Evolutionary conservation across 2,797 vertebrate genomes (phyloP), one percentile per base, ranked within the genome.

Genomic region (Enteromius unitaeniatus): DNA sequence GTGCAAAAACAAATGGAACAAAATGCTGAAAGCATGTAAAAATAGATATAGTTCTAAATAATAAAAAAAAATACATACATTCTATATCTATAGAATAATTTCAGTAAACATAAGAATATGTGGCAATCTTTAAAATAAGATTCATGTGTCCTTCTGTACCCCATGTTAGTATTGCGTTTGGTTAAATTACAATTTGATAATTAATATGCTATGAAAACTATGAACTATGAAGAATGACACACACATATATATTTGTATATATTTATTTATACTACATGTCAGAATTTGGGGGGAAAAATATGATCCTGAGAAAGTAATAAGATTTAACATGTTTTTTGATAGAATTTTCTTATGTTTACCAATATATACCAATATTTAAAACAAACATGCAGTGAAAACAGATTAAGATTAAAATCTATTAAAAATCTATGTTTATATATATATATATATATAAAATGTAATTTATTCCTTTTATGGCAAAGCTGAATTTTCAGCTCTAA

Each of bases 1-100:
- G 90, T 87, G 88, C 82, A 89, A 31, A 60, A 64, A 89, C 15
- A 53, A 11, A 72, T 8, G 45, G 70, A 7, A 74, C n/a, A 21
- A 58, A 40, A 82, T 40, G 19, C 6, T 21, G 65, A 73, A 31
- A 49, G 62, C 60, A 49, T 21, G 65, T 49, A 9, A 3, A 83
- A 53, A 6, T 17, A 17, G 14, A 26, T 55, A 23, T 11, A n/a
- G 13, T 31, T 74, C 47, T 8, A 28, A 7, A 62, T 6, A n/a
- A n/a, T n/a, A n/a, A 17, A 3, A 14, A 14, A 67, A 79, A 53
- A 6, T 10, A 21, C 6, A 51, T 53, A n/a, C 11, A n/a, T 31
- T 73, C 26, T 26, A 15, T 26, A 37, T 49, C 2, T 31, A 13
- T 49, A 55, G 37, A 55, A 60, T 13, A 1, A 19, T 40, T 45